A percentile compares a stretch with the other conserved stretches of the same genome.
Conservation (phyloP, 2,113 vertebrate species). For the Gnathonemus longibarbis region DNA sequence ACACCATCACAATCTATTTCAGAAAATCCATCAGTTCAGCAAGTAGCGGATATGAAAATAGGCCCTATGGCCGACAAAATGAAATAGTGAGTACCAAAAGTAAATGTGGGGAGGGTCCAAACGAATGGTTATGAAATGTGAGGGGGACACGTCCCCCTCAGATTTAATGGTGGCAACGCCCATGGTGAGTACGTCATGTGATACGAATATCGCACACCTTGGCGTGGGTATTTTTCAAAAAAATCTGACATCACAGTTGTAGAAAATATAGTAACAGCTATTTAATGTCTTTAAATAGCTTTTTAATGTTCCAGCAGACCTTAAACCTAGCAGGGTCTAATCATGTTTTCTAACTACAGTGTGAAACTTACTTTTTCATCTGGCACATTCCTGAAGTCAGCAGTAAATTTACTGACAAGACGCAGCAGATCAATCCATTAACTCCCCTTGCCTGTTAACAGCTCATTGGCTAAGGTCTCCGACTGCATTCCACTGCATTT, state of each 20-base stretch:
- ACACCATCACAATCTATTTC: neutral
- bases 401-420: conserved; percentile 65
- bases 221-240: neutral
- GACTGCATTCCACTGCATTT: conserved; percentile 61
- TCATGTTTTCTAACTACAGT: conserved; percentile 60
- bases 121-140: too few relatives aligned
- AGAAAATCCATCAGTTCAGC: neutral
- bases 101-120: too few relatives aligned
- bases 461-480: conserved; percentile 67
- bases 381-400: conserved; percentile 77
- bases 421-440: conserved; percentile 72
- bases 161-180: too few relatives aligned
- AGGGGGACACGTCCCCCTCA: too few relatives aligned
- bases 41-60: neutral
- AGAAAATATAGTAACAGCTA: neutral
- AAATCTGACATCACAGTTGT: neutral
- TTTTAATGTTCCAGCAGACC: neutral
- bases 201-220: neutral
- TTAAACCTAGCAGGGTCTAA: conserved; percentile 52
- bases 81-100: neutral
- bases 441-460: conserved; percentile 66
- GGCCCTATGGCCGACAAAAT: neutral
- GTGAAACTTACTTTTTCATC: conserved; percentile 70
- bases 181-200: neutral
- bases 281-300: neutral